Evolutionary conservation across 2,113 vertebrate genomes (phyloP).

Genomic region (Aspiorhynchus laticeps): DNA sequence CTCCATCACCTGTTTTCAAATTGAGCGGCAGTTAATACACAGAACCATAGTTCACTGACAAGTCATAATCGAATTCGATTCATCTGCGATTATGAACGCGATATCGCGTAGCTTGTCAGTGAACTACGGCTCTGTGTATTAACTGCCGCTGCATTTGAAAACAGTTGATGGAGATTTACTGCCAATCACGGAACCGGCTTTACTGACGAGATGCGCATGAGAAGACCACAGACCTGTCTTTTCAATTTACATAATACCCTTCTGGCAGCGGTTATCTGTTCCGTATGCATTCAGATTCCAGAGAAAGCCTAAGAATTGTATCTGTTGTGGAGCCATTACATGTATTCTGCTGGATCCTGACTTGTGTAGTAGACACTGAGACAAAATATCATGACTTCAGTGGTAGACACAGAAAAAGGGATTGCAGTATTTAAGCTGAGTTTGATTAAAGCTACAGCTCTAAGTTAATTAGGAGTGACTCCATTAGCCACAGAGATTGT

Average conservation of each 20-base stretch:
- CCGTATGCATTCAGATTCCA: neutral
- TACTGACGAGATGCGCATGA: no score
- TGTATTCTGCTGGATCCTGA: neutral
- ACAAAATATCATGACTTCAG: constrained; percentile 8
- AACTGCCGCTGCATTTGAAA: no score
- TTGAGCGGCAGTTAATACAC: no score
- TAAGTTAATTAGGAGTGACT: constrained; percentile 6
- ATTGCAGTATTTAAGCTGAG: neutral
- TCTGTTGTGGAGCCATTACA: neutral
- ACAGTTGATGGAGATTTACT: no score
- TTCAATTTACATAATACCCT: neutral
- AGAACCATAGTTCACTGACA: no score
- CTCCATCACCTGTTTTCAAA: no score
- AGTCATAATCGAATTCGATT: no score
- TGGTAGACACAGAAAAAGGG: neutral
- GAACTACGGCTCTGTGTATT: no score
- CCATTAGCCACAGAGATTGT: constrained; percentile 29
- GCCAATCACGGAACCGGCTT: no score
- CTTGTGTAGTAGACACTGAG: neutral
- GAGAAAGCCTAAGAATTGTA: neutral
- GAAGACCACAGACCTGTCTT: constrained; percentile 22
- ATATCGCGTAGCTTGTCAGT: no score
- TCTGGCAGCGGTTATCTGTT: neutral
- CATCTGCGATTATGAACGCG: no score
- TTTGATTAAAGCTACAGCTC: neutral